Conservation (phyloP, 2,797 vertebrate genomes). For the Enteromius unitaeniatus region DNA sequence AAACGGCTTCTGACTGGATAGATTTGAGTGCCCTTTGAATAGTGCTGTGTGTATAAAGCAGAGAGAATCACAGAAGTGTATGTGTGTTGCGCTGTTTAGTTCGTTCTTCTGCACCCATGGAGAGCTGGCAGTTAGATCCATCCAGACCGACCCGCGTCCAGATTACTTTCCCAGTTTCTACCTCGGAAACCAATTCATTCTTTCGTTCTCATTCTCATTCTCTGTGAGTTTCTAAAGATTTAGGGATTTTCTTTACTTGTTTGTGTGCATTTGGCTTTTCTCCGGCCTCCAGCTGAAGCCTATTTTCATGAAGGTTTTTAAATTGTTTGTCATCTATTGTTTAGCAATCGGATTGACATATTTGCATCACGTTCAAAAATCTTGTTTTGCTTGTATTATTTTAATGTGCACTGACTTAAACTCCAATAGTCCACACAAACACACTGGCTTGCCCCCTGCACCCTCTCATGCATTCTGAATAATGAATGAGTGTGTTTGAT, state of each 20-base stretch:
- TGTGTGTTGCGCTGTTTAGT: conserved; percentile 25
- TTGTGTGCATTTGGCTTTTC: conserved; percentile 26
- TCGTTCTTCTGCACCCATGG: conserved; percentile 23
- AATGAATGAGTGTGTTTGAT: conserved; percentile 76
- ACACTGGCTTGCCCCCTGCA: conserved; percentile 60
- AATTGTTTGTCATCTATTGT: not conserved
- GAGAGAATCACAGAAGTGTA: conserved; percentile 10
- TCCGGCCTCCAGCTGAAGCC: conserved; percentile 20
- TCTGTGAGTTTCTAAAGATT: conserved; percentile 19
- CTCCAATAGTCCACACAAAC: not conserved
- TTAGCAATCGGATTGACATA: not conserved
- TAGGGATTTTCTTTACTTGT: conserved; percentile 19
- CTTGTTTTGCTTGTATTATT: conserved; percentile 34
- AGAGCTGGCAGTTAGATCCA: conserved; percentile 19
- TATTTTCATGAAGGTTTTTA: conserved; percentile 37
- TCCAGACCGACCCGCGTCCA: conserved; percentile 9
- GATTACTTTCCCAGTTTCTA: conserved; percentile 25
- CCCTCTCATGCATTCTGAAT: conserved; percentile 73
- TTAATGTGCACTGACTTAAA: not conserved
- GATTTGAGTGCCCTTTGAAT: conserved; percentile 12
- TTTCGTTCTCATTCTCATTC: conserved; percentile 12
- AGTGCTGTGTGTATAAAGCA: not conserved
- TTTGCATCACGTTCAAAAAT: not conserved
- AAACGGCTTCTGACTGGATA: conserved; percentile 16
- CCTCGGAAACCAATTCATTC: conserved; percentile 29